These are phyloP conservation scores for Aspidapion aeneum DNA, from an alignment of 2,888 invertebrate genomes.

Conservation along the genomic window DNA sequence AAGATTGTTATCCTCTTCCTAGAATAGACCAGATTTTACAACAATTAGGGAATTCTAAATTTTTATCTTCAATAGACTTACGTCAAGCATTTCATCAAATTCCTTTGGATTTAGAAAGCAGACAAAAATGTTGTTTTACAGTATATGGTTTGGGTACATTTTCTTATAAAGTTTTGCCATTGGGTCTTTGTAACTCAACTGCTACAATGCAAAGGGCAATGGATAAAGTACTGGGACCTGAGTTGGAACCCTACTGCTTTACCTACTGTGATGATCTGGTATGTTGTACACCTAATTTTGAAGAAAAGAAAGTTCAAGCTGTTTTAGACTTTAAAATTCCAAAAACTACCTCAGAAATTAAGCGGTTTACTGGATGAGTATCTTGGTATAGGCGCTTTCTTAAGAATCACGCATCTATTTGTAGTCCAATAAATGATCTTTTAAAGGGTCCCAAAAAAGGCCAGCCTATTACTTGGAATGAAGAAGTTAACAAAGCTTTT, in stretches of 20 bases:
- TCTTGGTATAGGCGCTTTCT: constrained; percentile 19
- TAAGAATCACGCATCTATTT: constrained; percentile 16
- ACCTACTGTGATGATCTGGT: background rate
- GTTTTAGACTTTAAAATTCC: constrained; percentile 7
- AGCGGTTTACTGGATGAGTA: constrained; percentile 18
- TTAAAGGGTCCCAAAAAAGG: constrained; percentile 20
- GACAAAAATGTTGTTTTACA: constrained; percentile 19
- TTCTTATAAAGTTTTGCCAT: constrained; percentile 12
- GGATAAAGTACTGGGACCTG: background rate
- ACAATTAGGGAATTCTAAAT: constrained; percentile 29
- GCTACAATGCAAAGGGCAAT: constrained; percentile 16
- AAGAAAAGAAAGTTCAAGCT: constrained; percentile 8
- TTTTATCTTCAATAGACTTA: constrained; percentile 36
- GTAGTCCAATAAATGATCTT: constrained; percentile 19
- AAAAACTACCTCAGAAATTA: constrained; percentile 19
- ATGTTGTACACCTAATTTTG: no score
- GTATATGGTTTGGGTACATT: constrained; percentile 15
- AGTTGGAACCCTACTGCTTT: background rate
- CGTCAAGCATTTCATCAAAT: constrained; percentile 34
- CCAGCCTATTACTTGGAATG: constrained; percentile 19
- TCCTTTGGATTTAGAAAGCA: constrained; percentile 17
- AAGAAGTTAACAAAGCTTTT: constrained; percentile 19
- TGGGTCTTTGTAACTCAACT: constrained; percentile 19
- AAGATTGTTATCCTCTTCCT: constrained; percentile 34
- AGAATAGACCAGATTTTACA: constrained; percentile 24